Percentiles rank a stretch among this genome's conserved stretches.
phyloP scores from a whole-genome alignment of 2,113 vertebrate genomes.

The Leucopsar rothschildi region DNA sequence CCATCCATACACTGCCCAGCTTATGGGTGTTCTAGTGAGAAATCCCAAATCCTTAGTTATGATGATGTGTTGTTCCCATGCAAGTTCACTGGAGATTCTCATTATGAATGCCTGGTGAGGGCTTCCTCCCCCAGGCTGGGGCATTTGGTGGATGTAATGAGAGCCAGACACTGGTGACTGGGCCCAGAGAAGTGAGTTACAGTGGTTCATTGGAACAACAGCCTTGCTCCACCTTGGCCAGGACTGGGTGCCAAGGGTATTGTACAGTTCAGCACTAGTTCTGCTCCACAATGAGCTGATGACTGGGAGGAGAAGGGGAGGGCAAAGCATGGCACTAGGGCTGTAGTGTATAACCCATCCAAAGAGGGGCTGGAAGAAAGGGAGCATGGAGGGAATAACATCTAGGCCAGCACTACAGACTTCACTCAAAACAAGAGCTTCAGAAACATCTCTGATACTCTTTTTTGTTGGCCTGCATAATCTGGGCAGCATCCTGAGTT shows the following conservation, averaged over 20 bases:
- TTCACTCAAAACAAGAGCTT: neutral
- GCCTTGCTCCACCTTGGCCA: neutral
- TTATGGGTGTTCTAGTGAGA: neutral
- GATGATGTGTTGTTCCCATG: neutral
- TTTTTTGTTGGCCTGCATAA: neutral
- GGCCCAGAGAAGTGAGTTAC: neutral
- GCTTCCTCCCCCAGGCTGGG: neutral
- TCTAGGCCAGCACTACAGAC: neutral
- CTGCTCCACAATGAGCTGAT: neutral
- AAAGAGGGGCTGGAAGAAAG: neutral
- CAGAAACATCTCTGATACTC: neutral
- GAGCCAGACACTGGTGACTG: neutral
- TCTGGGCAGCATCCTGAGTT: neutral
- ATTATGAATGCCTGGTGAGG: neutral
- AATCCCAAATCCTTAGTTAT: neutral
- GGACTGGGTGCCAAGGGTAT: neutral
- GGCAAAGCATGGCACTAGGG: neutral
- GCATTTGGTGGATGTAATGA: neutral
- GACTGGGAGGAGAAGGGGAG: neutral
- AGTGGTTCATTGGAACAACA: neutral
- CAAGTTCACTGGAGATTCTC: neutral
- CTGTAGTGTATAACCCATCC: neutral
- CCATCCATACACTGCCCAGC: neutral
- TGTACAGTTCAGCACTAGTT: neutral
- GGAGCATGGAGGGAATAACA: neutral